These are phyloP conservation scores for Chlorocebus sabaeus DNA, from an alignment of 2,113 vertebrate genomes.

Conservation along the genomic window DNA sequence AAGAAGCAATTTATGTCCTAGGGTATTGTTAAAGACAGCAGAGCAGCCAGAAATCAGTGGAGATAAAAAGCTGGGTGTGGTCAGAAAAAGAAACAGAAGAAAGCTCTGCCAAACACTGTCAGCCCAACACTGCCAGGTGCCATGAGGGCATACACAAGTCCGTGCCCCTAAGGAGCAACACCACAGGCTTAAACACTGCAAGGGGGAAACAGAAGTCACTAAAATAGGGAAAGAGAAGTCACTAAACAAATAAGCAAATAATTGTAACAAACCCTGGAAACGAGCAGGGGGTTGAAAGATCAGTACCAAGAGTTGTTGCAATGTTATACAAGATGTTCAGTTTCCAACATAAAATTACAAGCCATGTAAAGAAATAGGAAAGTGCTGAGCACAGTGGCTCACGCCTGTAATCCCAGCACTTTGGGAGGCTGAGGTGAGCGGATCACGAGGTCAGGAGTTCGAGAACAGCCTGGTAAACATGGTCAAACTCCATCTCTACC, in stretches of 20 bases:
- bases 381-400: background rate
- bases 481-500: too few relatives aligned
- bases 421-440: too few relatives aligned
- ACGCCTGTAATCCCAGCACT: too few relatives aligned
- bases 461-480: too few relatives aligned
- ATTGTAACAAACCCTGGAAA: background rate
- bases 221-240: background rate
- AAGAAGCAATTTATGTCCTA: background rate
- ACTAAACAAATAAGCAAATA: constrained; percentile 34
- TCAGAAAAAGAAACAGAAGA: background rate
- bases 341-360: constrained; percentile 22
- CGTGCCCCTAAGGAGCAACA: background rate
- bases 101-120: background rate
- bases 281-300: background rate
- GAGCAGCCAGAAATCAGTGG: background rate
- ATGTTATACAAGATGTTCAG: background rate
- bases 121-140: background rate
- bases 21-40: background rate
- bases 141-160: background rate
- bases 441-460: too few relatives aligned
- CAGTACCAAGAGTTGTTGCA: background rate
- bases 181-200: background rate
- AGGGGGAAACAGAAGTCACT: background rate
- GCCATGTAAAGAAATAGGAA: background rate
- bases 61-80: constrained; percentile 1